A percentile compares a stretch with the other conserved stretches of the same genome.
Evolutionary conservation across 37 sponge, comb jelly and placozoan species (phyloP).

Genomic region (Hormiphora californensis): DNA sequence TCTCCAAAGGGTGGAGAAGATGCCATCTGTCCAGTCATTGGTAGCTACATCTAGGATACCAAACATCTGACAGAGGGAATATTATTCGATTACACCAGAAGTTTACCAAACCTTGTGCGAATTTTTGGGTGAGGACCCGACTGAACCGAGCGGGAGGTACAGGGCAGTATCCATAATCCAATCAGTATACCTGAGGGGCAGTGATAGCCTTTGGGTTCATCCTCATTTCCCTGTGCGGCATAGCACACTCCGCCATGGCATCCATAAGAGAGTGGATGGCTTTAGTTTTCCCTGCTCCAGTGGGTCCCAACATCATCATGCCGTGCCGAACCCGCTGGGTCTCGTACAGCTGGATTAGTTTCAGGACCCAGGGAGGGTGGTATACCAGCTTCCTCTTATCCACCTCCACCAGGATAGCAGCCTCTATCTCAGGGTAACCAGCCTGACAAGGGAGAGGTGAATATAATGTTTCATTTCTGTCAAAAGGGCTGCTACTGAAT

Average conservation of each 20-base stretch:
- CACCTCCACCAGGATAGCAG: slow-evolving; percentile 69
- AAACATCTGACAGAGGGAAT: slow-evolving; percentile 86
- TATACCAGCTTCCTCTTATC: slow-evolving; percentile 47
- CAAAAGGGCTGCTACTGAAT: background rate
- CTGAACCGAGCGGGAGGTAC: too few relatives aligned
- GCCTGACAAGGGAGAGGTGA: slow-evolving; percentile 43
- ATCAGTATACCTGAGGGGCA: too few relatives aligned
- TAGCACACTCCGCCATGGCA: slow-evolving; percentile 84
- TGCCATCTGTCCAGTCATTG: slow-evolving; percentile 99
- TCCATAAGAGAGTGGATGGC: slow-evolving; percentile 87
- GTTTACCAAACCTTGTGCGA: too few relatives aligned
- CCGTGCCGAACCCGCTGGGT: slow-evolving; percentile 96
- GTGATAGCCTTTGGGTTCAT: slow-evolving; percentile 99
- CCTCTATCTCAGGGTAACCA: slow-evolving; percentile 93
- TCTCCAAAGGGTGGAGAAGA: slow-evolving; percentile 96
- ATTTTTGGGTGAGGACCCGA: too few relatives aligned
- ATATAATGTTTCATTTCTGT: background rate
- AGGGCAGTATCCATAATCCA: too few relatives aligned
- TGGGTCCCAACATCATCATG: slow-evolving; percentile 97
- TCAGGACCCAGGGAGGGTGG: slow-evolving; percentile 91
- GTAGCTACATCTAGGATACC: slow-evolving; percentile 94
- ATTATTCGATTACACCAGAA: background rate
- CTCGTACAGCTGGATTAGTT: slow-evolving; percentile 91
- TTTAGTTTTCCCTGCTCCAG: slow-evolving; percentile 88
- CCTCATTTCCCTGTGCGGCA: slow-evolving; percentile 91